Percentiles rank a stretch among this genome's conserved stretches.
These are phyloP conservation scores for Schrankia costaestrigalis DNA, from an alignment of 2,888 invertebrate genomes.

Conservation along the genomic window DNA sequence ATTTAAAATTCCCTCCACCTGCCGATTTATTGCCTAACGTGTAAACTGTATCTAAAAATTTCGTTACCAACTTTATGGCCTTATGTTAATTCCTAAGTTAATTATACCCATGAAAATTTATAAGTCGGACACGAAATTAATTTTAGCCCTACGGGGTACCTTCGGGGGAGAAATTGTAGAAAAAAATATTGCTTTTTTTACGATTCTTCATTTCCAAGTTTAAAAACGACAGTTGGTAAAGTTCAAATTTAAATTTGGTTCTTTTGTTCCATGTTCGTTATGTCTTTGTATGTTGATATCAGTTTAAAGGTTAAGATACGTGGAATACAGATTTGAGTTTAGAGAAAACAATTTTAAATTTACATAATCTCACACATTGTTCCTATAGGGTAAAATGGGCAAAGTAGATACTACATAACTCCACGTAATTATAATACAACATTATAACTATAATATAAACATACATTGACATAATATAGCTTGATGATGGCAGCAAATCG, in stretches of 20 bases:
- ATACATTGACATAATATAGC: no score
- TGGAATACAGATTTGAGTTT: conserved; percentile 26
- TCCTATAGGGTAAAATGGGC: no score
- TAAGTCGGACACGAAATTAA: conserved; percentile 73
- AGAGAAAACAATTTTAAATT: no score
- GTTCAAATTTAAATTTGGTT: conserved; percentile 63
- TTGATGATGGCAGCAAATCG: no score
- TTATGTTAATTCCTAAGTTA: conserved; percentile 80
- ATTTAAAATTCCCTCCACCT: conserved; percentile 49
- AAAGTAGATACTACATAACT: no score
- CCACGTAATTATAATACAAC: no score
- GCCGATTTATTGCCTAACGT: conserved; percentile 66
- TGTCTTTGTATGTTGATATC: conserved; percentile 59
- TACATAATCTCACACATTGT: no score
- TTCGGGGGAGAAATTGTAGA: conserved; percentile 51
- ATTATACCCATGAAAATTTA: conserved; percentile 79
- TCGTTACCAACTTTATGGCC: conserved; percentile 75
- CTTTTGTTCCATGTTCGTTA: conserved; percentile 62
- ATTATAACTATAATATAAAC: no score
- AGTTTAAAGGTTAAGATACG: conserved; percentile 53
- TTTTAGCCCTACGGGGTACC: conserved; percentile 61
- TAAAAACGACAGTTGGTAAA: conserved; percentile 68
- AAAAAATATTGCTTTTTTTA: conserved; percentile 54
- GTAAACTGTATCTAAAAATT: conserved; percentile 75
- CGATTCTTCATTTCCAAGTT: conserved; percentile 65